A percentile compares a stretch with the other conserved stretches of the same genome.
Evolutionary conservation across 2,797 vertebrate genomes (phyloP).

Genomic region (Tinamus major): DNA sequence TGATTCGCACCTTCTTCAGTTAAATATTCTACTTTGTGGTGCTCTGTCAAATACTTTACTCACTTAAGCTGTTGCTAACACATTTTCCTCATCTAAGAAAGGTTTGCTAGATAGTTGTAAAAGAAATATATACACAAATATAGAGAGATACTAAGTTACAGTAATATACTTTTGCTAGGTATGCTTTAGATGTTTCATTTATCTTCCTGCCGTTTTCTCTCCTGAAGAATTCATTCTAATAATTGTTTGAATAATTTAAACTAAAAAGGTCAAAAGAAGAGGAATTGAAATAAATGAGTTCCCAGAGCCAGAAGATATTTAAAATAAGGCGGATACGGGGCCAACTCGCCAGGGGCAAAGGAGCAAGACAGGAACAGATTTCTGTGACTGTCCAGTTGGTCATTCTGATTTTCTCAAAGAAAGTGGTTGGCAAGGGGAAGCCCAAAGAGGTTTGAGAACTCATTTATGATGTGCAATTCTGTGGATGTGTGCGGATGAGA

Average conservation of each 20-base stretch:
- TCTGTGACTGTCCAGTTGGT: neutral
- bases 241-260: neutral
- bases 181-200: neutral
- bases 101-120: neutral
- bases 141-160: neutral
- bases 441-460: neutral
- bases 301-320: neutral
- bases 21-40: neutral
- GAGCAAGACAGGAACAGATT: neutral
- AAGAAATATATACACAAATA: neutral
- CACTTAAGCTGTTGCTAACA: neutral
- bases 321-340: neutral
- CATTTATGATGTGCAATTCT: neutral
- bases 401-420: neutral
- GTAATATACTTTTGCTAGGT: neutral
- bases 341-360: neutral
- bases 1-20: neutral
- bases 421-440: neutral
- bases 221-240: neutral
- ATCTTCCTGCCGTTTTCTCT: neutral
- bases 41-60: neutral
- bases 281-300: neutral
- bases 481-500: neutral
- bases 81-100: neutral
- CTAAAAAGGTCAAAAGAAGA: neutral